Conservation (phyloP, 2,797 vertebrate genomes). For the Rhyacichthys aspro region DNA sequence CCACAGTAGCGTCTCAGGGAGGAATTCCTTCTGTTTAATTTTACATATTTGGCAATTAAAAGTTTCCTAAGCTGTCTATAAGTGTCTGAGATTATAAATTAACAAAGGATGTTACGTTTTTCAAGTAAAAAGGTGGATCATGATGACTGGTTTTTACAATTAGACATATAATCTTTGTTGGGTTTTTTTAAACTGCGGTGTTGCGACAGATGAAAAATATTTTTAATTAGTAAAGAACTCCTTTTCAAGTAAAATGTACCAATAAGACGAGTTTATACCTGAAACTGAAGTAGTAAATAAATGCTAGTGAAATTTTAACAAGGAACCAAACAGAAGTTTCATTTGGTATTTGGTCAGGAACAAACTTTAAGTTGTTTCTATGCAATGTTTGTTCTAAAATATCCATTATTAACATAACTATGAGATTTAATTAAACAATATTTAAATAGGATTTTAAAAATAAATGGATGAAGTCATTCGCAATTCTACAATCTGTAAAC, state of each 20-base stretch:
- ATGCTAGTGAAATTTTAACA: too few species aligned
- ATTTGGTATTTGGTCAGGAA: too few species aligned
- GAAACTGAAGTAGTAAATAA: too few species aligned
- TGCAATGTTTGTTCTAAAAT: background rate
- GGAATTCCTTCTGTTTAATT: background rate
- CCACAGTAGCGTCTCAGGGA: background rate
- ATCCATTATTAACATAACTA: background rate
- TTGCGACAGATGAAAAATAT: too few species aligned
- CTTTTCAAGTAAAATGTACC: too few species aligned
- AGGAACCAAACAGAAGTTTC: too few species aligned
- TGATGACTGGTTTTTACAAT: too few species aligned
- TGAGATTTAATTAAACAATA: background rate
- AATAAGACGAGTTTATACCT: too few species aligned
- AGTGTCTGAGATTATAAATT: background rate
- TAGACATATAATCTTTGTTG: too few species aligned
- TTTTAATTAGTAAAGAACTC: too few species aligned
- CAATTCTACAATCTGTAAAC: conserved; percentile 2
- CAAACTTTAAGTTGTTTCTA: too few species aligned
- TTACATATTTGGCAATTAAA: conserved; percentile 8
- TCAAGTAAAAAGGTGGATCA: conserved; percentile 3
- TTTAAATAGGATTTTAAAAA: background rate
- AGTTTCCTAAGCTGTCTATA: background rate
- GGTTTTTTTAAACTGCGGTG: too few species aligned
- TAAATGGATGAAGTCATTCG: background rate
- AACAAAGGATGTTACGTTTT: background rate